A percentile compares a stretch with the other conserved stretches of the same genome.
These are phyloP conservation scores for Pollachius pollachius DNA, from an alignment of 2,113 vertebrate genomes.

Conservation along the genomic window DNA sequence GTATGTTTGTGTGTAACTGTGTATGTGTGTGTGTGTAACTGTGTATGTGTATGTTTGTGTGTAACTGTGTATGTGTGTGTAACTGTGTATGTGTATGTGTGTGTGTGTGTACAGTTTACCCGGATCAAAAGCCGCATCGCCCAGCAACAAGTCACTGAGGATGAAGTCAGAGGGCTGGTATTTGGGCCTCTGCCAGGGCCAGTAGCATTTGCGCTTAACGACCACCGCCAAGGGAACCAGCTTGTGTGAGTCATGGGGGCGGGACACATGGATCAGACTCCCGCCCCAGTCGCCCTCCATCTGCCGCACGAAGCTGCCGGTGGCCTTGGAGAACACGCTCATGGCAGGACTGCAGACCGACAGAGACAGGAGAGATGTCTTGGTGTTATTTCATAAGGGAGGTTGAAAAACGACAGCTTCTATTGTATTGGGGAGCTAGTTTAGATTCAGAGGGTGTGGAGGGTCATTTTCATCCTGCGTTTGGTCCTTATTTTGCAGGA, in stretches of 20 bases:
- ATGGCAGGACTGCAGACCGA: slow-evolving; percentile 1
- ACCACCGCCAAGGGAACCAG: slow-evolving; percentile 83
- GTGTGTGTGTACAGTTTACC: slow-evolving; percentile 62
- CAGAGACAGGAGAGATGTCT: background rate
- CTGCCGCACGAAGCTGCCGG: slow-evolving; percentile 82
- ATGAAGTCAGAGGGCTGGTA: slow-evolving; percentile 84
- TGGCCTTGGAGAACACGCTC: slow-evolving; percentile 89
- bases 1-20: too few species aligned
- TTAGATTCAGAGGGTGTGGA: too few species aligned
- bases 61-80: too few species aligned
- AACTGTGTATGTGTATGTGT: too few species aligned
- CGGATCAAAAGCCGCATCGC: slow-evolving; percentile 67
- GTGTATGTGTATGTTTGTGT: too few species aligned
- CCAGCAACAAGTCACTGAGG: slow-evolving; percentile 80
- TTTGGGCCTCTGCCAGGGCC: slow-evolving; percentile 89
- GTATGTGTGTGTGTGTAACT: too few species aligned
- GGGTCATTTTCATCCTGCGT: too few species aligned
- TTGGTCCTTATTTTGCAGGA: too few species aligned
- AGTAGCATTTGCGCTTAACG: slow-evolving; percentile 78
- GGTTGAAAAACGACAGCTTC: background rate
- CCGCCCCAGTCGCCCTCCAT: slow-evolving; percentile 74
- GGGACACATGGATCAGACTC: slow-evolving; percentile 80
- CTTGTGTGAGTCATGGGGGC: slow-evolving; percentile 82
- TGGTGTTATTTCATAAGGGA: too few species aligned
- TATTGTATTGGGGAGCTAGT: too few species aligned